phyloP scores from a whole-genome alignment of 2,113 vertebrate species.

The Amblyopsis rosae region DNA sequence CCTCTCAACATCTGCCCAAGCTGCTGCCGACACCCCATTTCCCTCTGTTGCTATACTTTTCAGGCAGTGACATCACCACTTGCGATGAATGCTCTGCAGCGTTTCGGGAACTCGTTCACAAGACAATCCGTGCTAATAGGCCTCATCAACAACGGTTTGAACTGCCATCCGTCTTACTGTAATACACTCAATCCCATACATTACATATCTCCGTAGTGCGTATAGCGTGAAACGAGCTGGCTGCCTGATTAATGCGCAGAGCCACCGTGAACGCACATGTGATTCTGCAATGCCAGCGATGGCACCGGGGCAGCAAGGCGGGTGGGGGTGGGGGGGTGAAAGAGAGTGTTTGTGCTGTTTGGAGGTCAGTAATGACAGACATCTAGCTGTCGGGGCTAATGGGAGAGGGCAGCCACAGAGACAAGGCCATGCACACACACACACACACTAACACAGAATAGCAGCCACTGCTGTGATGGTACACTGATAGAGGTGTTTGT shows the following conservation, averaged over 20 bases:
- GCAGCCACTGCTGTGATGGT: not conserved
- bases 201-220: constrained; percentile 28
- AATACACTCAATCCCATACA: constrained; percentile 39
- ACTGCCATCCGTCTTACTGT: constrained; percentile 19
- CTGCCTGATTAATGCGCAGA: constrained; percentile 45
- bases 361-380: constrained; percentile 74
- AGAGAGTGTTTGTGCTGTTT: constrained; percentile 65
- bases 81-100: constrained; percentile 3
- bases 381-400: constrained; percentile 69
- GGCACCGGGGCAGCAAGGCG: constrained; percentile 4
- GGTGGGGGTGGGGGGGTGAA: constrained; percentile 34
- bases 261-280: constrained; percentile 24
- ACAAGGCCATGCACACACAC: constrained; percentile 42
- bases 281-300: constrained; percentile 36
- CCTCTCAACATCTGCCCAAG: constrained; percentile 3
- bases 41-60: constrained; percentile 34
- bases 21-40: constrained; percentile 18
- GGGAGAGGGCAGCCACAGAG: constrained; percentile 56
- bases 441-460: constrained; percentile 4
- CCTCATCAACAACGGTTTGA: constrained; percentile 45
- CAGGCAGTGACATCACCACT: constrained; percentile 39
- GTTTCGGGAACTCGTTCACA: too few species aligned
- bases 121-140: constrained; percentile 18
- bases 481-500: not conserved
- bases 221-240: constrained; percentile 12